These are phyloP conservation scores for Formica selysi DNA, from an alignment of 1,140 invertebrate species.

Conservation along the genomic window DNA sequence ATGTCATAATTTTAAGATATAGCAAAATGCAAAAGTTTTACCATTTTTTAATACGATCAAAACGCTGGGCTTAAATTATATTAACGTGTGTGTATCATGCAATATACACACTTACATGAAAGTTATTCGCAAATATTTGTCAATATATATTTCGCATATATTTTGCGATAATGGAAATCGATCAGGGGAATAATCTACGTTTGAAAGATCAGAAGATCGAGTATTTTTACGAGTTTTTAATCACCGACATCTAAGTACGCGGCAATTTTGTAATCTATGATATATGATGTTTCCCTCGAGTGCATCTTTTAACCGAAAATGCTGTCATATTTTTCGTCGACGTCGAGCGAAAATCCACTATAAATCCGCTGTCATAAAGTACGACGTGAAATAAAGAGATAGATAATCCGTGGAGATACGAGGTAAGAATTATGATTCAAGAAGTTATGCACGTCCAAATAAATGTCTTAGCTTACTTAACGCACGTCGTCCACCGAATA, in stretches of 20 bases:
- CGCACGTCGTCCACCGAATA: not conserved
- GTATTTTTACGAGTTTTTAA: constrained; percentile 30
- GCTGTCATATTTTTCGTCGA: constrained; percentile 45
- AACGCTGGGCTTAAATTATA: not conserved
- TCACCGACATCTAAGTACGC: constrained; percentile 3
- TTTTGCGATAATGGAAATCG: not conserved
- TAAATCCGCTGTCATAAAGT: constrained; percentile 29
- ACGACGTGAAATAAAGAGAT: constrained; percentile 41
- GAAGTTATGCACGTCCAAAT: constrained; percentile 33
- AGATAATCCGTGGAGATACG: constrained; percentile 37
- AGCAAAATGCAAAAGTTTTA: no score
- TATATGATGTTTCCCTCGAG: constrained; percentile 21
- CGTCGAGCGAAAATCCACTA: constrained; percentile 49
- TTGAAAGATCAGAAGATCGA: constrained; percentile 2
- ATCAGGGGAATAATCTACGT: not conserved
- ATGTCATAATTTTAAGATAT: no score
- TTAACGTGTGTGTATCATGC: not conserved
- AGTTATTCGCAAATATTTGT: constrained; percentile 8
- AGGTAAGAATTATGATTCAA: constrained; percentile 45
- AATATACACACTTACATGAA: not conserved
- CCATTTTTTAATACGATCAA: not conserved
- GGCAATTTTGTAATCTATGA: constrained; percentile 48
- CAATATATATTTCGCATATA: not conserved
- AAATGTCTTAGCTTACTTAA: constrained; percentile 41
- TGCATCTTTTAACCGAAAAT: constrained; percentile 44